These are phyloP conservation scores for Polypedilum pembai DNA, from an alignment of 1,140 invertebrate species.

Conservation along the genomic window DNA sequence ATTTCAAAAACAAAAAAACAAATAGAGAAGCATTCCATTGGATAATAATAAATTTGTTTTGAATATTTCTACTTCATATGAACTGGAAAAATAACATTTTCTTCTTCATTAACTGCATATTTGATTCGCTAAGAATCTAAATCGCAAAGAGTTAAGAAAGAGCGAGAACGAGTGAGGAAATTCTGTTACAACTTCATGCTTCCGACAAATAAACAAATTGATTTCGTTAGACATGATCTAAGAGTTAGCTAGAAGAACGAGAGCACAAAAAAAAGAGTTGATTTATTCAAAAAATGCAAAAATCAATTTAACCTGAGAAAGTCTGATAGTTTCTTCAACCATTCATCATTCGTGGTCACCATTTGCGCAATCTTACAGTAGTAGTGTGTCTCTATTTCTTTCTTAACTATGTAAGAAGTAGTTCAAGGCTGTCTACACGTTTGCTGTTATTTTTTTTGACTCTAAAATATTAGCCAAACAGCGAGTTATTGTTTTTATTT, in stretches of 20 bases:
- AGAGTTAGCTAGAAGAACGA: neutral
- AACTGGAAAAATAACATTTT: neutral
- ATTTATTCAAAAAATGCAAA: neutral
- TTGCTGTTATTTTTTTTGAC: neutral
- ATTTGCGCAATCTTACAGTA: slow-evolving; percentile 1
- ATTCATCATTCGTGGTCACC: slow-evolving; percentile 19
- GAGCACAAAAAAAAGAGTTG: neutral
- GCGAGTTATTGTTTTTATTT: neutral
- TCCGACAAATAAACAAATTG: slow-evolving; percentile 6
- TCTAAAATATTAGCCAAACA: neutral
- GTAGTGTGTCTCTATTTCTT: neutral
- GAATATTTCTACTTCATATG: neutral
- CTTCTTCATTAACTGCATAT: neutral
- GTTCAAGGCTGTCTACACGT: slow-evolving; percentile 26
- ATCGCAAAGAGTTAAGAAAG: too few species aligned
- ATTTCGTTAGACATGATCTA: neutral
- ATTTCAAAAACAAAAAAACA: neutral
- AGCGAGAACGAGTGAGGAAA: neutral
- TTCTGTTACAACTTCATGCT: neutral
- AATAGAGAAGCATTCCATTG: neutral
- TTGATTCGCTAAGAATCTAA: too few species aligned
- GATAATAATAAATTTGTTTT: slow-evolving; percentile 13
- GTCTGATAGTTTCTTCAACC: neutral
- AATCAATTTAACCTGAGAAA: neutral
- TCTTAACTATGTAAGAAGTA: slow-evolving; percentile 23